Conservation (phyloP, 2,113 vertebrate genomes). For the Geococcyx californianus region DNA sequence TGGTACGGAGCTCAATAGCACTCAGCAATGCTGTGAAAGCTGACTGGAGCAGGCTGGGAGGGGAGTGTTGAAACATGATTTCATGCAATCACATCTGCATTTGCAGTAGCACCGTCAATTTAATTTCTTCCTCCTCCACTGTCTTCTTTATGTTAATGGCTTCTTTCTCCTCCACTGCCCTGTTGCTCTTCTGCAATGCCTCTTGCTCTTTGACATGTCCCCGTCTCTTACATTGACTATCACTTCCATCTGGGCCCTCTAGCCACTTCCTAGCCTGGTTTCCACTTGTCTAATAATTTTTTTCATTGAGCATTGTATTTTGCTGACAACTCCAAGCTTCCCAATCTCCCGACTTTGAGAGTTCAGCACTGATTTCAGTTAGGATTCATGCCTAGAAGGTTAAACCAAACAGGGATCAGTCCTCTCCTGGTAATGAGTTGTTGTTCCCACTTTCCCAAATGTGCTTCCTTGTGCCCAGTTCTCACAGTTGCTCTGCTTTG, state of each 20-base stretch:
- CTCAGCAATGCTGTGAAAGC: neutral
- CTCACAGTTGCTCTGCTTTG: neutral
- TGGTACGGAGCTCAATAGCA: neutral
- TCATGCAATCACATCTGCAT: neutral
- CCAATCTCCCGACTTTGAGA: neutral
- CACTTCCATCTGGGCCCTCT: neutral
- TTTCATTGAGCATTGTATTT: conserved; percentile 20
- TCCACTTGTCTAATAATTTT: conserved; percentile 28
- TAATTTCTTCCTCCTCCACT: neutral
- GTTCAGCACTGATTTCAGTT: neutral
- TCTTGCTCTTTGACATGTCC: neutral
- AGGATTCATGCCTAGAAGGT: neutral
- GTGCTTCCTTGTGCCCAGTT: neutral
- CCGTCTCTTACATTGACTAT: conserved; percentile 15
- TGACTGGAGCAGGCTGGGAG: neutral
- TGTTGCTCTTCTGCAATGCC: neutral
- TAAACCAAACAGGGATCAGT: neutral
- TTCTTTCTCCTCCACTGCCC: neutral
- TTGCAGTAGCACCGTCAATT: neutral
- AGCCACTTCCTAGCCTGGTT: neutral
- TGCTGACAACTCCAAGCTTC: neutral
- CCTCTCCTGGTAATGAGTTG: neutral
- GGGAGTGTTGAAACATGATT: neutral
- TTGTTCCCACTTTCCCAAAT: neutral
- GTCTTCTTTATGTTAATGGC: neutral